Base-by-base conservation (phyloP, 2,888 invertebrate species). In the Patella depressa region DNA sequence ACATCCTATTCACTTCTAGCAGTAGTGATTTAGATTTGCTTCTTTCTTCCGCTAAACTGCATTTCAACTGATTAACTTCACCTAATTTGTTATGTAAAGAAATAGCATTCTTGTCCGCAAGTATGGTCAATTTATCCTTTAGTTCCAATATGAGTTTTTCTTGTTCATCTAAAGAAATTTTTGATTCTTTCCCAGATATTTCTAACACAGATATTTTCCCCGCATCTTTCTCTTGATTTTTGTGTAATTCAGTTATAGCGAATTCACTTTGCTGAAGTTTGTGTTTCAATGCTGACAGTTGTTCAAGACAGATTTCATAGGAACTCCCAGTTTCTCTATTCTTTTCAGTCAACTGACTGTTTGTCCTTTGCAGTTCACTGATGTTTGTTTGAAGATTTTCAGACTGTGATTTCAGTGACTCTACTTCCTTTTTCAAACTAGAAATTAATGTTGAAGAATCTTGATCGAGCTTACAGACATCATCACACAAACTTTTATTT, bases 61-160 rank as follows among this genome's bases (percentile, higher is more conserved):
- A 45, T 9, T 45, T 45, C 45, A 45, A 45, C 45, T 45, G 45
- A 45, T 45, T 45, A 45, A 45, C 9, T 45, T 45, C 45, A 45
- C 9, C 45, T 45, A 45, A 45, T 45, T 45, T 45, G 45, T 45
- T 45, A 45, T 45, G 45, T 45, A 45, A 45, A 45, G 45, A 45
- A 45, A 45, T 45, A 45, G 45, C 45, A 7, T 7, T 5, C 45
- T 45, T 45, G 45, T 45, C 45, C 45, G 7, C 45, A 7, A 45
- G 45, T 45, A 45, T 45, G 45, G 45, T 45, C 45, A 45, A 7
- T 45, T 45, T 59, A 14, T 74, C 74, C 53, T 74, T 74, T 65
- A 65, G 74, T 65, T 59, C 74, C 17, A 53, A 53, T 45, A 74
- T 12, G 9, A 57, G 59, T 29, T n/a, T 24, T 34, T 74, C 74